Conservation (phyloP, 2,888 invertebrate species). For the Drosophila heteroneura region DNA sequence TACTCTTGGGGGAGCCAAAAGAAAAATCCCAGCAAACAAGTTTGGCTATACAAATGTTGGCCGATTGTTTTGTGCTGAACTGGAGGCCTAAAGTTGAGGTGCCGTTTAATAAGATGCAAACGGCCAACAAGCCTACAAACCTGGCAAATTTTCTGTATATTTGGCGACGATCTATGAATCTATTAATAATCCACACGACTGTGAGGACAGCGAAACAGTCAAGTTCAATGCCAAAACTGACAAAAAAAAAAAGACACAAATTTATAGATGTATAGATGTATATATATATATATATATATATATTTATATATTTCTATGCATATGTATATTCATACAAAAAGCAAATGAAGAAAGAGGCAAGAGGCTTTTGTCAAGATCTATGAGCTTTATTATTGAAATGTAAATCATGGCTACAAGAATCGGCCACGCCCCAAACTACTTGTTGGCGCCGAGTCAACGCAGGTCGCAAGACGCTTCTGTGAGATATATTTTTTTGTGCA, state of each 20-base stretch:
- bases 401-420: slow-evolving; percentile 57
- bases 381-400: slow-evolving; percentile 38
- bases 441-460: slow-evolving; percentile 4
- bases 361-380: slow-evolving; percentile 31
- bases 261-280: slow-evolving; percentile 3
- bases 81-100: slow-evolving; percentile 49
- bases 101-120: slow-evolving; percentile 66
- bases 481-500: slow-evolving; percentile 41
- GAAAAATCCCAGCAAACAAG: slow-evolving; percentile 52
- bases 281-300: slow-evolving; percentile 4
- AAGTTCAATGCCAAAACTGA: slow-evolving; percentile 75
- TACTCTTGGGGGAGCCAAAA: slow-evolving; percentile 6
- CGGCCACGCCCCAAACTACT: slow-evolving; percentile 44
- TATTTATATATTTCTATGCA: neutral
- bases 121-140: slow-evolving; percentile 44
- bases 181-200: slow-evolving; percentile 27
- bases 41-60: slow-evolving; percentile 19
- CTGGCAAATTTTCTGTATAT: slow-evolving; percentile 35
- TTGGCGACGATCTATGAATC: slow-evolving; percentile 26
- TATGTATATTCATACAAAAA: slow-evolving; percentile 3
- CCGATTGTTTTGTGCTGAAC: slow-evolving; percentile 13
- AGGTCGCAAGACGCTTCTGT: slow-evolving; percentile 26
- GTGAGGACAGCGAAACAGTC: slow-evolving; percentile 55
- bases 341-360: slow-evolving; percentile 8
- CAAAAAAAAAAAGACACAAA: slow-evolving; percentile 27